Conservation (phyloP, 2,888 invertebrate genomes). For the Phortica magna region DNA sequence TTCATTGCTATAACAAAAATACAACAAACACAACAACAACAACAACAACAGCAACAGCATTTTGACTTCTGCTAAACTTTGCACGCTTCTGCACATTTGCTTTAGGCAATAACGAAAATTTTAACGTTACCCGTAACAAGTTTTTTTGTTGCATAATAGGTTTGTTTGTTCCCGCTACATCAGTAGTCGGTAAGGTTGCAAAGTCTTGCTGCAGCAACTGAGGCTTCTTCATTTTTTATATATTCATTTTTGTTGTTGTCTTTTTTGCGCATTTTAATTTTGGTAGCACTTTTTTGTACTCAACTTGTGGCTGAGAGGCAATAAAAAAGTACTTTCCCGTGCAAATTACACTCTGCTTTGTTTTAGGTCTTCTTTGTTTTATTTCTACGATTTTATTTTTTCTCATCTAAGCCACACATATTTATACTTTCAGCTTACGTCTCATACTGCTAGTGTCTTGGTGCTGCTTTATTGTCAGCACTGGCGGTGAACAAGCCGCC, state of each 20-base stretch:
- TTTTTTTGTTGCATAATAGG: slow-evolving; percentile 29
- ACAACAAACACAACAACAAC: slow-evolving; percentile 30
- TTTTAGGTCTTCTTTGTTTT: slow-evolving; percentile 24
- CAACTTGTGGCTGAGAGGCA: background rate
- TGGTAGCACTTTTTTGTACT: background rate
- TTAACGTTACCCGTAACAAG: slow-evolving; percentile 23
- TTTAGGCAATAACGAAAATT: background rate
- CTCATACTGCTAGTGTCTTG: slow-evolving; percentile 70
- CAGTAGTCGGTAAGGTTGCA: slow-evolving; percentile 4
- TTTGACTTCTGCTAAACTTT: slow-evolving; percentile 14
- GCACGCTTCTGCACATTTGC: background rate
- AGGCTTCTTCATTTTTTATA: slow-evolving; percentile 8
- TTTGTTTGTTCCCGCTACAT: slow-evolving; percentile 17
- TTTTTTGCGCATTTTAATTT: background rate
- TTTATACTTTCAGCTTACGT: slow-evolving; percentile 57
- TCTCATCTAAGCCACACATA: background rate
- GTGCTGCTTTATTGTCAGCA: slow-evolving; percentile 60
- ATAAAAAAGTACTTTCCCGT: slow-evolving; percentile 9
- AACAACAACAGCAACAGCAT: slow-evolving; percentile 26
- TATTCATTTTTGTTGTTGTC: background rate
- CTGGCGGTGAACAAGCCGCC: slow-evolving; percentile 54
- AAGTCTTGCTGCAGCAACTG: background rate
- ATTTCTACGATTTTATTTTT: slow-evolving; percentile 18
- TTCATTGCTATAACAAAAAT: slow-evolving; percentile 25
- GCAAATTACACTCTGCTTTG: slow-evolving; percentile 37